These are phyloP conservation scores for Nerophis ophidion DNA, from an alignment of 2,113 vertebrate genomes.

Conservation along the genomic window DNA sequence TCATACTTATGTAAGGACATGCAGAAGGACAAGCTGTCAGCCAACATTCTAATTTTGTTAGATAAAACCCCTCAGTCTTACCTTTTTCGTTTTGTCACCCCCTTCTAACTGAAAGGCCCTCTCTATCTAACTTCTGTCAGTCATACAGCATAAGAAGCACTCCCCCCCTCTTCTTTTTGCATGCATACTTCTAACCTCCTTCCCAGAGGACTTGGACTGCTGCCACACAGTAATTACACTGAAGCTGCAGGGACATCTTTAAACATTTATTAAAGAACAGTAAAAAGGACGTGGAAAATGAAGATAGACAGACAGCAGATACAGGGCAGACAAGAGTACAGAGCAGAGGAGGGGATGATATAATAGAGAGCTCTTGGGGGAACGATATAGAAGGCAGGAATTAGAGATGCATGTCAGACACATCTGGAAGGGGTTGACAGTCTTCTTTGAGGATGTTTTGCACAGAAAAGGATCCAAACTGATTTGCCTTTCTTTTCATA, in stretches of 20 bases:
- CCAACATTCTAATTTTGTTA: conserved; percentile 43
- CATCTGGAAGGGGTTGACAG: conserved; percentile 3
- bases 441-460: conserved; percentile 25
- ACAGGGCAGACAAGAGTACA: conserved; percentile 40
- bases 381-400: conserved; percentile 31
- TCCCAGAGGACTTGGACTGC: conserved; percentile 54
- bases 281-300: conserved; percentile 58
- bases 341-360: conserved; percentile 19
- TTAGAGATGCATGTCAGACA: conserved; percentile 24
- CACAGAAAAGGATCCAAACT: conserved; percentile 5
- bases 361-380: conserved; percentile 30
- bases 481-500: conserved; percentile 26
- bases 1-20: neutral
- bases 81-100: conserved; percentile 40
- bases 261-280: conserved; percentile 73
- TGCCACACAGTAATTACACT: conserved; percentile 72
- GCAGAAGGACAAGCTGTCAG: conserved; percentile 52
- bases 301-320: conserved; percentile 51
- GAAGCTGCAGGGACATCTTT: conserved; percentile 70
- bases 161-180: conserved; percentile 23
- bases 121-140: conserved; percentile 34
- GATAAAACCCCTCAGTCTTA: conserved; percentile 45
- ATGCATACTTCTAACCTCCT: conserved; percentile 14
- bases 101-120: conserved; percentile 23
- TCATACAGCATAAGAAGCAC: conserved; percentile 32